Conservation (phyloP, 2,797 vertebrate genomes). For the Catamblyrhynchus diadema region DNA sequence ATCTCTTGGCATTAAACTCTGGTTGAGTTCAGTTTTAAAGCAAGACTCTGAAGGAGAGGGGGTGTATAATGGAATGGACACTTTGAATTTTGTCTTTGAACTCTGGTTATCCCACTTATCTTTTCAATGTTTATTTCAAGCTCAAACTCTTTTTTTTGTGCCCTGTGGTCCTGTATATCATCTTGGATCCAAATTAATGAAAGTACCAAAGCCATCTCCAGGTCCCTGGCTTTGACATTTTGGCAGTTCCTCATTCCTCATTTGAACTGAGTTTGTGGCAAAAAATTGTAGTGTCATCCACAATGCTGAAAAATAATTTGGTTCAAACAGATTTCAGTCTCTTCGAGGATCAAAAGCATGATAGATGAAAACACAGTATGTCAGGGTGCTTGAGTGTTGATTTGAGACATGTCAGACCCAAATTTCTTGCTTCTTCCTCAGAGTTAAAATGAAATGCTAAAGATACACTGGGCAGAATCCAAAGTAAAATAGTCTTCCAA, state of each 20-base stretch:
- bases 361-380: slow-evolving; percentile 17
- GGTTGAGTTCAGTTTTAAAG: background rate
- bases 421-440: background rate
- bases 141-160: background rate
- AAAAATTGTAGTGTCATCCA: background rate
- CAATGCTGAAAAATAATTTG: background rate
- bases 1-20: background rate
- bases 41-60: background rate
- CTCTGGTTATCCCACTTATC: background rate
- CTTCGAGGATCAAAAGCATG: background rate
- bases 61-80: background rate
- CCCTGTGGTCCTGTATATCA: background rate
- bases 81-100: slow-evolving; percentile 2
- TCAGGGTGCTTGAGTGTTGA: background rate
- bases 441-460: background rate
- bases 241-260: background rate
- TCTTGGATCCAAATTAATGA: background rate
- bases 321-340: background rate
- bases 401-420: background rate
- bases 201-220: background rate
- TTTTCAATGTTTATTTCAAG: slow-evolving; percentile 17
- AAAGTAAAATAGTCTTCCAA: background rate
- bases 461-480: background rate
- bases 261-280: background rate
- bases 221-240: background rate